phyloP scores from a whole-genome alignment of 2,113 vertebrate genomes.

The Clinocottus analis region DNA sequence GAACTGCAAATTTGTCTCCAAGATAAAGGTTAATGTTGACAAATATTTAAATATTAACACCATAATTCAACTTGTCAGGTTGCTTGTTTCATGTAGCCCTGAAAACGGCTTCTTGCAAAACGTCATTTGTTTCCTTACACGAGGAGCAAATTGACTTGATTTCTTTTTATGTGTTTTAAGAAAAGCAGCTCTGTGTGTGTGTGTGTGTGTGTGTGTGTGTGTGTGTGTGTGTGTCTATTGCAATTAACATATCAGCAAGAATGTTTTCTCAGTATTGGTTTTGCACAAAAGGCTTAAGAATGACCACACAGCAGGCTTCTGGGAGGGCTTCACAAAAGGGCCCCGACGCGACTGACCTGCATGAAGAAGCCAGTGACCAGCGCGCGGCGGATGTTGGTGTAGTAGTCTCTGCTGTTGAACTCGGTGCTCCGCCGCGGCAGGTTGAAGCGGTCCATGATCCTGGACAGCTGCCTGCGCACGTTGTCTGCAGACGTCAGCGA shows the following conservation, averaged over 20 bases:
- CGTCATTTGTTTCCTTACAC: slow-evolving; percentile 75
- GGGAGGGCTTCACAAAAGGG: background rate
- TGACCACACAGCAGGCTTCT: background rate
- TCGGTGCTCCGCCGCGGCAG: slow-evolving; percentile 96
- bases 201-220: background rate
- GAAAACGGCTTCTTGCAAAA: slow-evolving; percentile 71
- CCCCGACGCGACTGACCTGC: slow-evolving; percentile 89
- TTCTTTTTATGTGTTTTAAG: slow-evolving; percentile 70
- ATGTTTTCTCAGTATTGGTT: slow-evolving; percentile 20
- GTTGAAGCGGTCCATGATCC: slow-evolving; percentile 99
- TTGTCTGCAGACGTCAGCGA: slow-evolving; percentile 99
- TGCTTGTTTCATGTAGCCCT: slow-evolving; percentile 76
- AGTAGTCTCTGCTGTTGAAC: slow-evolving; percentile 97
- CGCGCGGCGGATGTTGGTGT: slow-evolving; percentile 97
- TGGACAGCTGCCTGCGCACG: slow-evolving; percentile 96
- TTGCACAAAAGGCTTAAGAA: background rate
- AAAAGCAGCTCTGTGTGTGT: slow-evolving; percentile 32
- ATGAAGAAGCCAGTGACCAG: slow-evolving; percentile 99
- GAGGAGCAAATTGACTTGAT: slow-evolving; percentile 74
- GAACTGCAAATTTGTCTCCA: slow-evolving; percentile 79
- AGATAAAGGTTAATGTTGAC: slow-evolving; percentile 85
- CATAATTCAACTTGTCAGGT: slow-evolving; percentile 83
- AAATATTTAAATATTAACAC: slow-evolving; percentile 85
- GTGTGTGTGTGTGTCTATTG: slow-evolving; percentile 45
- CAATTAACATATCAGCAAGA: slow-evolving; percentile 30